Conservation (phyloP, 2,797 vertebrate species). For the Falco novaeseelandiae region DNA sequence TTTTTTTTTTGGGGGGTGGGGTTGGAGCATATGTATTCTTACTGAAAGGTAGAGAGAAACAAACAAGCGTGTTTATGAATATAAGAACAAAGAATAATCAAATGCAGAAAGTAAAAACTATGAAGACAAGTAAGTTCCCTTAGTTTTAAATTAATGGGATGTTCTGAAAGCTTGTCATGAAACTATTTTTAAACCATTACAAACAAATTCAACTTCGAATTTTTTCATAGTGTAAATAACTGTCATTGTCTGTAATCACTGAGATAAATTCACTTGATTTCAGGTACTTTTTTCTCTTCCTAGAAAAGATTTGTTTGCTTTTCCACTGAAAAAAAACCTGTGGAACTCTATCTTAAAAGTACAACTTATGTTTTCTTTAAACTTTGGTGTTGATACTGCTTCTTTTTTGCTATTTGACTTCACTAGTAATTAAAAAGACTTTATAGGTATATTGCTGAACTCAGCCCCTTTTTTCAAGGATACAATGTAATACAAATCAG, state of each 20-base stretch:
- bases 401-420: neutral
- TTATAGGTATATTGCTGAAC: neutral
- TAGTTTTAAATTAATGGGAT: neutral
- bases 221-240: neutral
- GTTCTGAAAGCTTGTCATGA: neutral
- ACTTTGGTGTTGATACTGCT: neutral
- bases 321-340: neutral
- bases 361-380: neutral
- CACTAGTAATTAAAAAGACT: neutral
- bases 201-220: neutral
- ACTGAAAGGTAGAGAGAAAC: neutral
- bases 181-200: neutral
- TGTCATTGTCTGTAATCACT: neutral
- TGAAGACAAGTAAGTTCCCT: neutral
- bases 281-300: neutral
- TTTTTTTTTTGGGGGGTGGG: no score
- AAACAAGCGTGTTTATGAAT: neutral
- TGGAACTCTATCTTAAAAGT: neutral
- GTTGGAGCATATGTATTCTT: neutral
- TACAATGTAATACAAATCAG: neutral
- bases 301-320: neutral
- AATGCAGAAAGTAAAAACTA: neutral
- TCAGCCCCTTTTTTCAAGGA: neutral
- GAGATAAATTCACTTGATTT: neutral
- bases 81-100: neutral